phyloP scores from a whole-genome alignment of 2,797 vertebrate genomes.

The Sus cebifrons region DNA sequence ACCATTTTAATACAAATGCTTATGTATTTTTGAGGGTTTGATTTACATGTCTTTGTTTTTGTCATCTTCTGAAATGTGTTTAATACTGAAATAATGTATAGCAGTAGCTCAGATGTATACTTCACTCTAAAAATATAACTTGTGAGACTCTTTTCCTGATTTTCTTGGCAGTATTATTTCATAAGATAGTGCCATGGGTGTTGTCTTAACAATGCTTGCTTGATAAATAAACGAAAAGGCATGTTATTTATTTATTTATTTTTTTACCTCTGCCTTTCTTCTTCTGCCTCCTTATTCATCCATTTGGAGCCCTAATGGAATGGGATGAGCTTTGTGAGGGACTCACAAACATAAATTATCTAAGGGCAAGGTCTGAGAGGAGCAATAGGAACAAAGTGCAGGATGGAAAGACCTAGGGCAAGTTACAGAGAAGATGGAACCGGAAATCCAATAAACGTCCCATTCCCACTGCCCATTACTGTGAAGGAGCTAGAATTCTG shows the following conservation, averaged over 20 bases:
- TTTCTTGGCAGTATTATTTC: slow-evolving; percentile 30
- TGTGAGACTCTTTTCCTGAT: not conserved
- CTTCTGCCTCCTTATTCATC: not conserved
- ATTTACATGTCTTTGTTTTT: slow-evolving; percentile 8
- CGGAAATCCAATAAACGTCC: not conserved
- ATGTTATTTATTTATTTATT: not conserved
- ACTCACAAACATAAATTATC: no score
- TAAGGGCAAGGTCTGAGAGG: not conserved
- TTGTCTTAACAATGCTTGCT: not conserved
- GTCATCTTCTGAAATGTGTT: not conserved
- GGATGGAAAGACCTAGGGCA: not conserved
- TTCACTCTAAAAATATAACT: not conserved
- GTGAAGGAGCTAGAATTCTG: not conserved
- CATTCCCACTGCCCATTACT: not conserved
- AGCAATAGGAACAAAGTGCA: not conserved
- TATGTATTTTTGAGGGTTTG: not conserved
- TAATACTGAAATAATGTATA: not conserved
- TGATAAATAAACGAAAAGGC: slow-evolving; percentile 23
- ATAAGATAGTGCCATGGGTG: not conserved
- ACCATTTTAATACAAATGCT: not conserved
- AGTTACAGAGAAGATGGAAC: not conserved
- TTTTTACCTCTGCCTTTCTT: not conserved
- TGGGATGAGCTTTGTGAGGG: not conserved
- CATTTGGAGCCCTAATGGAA: not conserved
- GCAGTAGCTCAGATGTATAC: not conserved